Evolutionary conservation across 2,797 vertebrate genomes (phyloP).

Genomic region (Crocidura indochinensis): DNA sequence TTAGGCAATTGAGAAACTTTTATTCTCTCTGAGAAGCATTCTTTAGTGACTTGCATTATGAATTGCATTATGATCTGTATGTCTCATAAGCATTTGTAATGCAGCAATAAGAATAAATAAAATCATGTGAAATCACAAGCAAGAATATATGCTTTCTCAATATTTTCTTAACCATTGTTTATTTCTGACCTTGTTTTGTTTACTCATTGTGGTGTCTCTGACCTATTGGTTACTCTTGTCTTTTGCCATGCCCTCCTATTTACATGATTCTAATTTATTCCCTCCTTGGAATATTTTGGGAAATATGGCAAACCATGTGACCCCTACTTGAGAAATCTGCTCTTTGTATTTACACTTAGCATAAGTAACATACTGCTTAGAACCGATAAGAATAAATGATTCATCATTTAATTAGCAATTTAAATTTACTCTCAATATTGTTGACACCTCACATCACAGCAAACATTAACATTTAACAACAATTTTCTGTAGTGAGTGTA

Average conservation of each 20-base stretch:
- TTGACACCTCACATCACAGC: slow-evolving; percentile 42
- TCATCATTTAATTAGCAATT: neutral
- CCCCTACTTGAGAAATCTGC: too few species aligned
- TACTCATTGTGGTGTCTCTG: too few species aligned
- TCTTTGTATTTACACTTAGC: neutral
- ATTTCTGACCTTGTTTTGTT: too few species aligned
- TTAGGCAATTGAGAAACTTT: slow-evolving; percentile 1
- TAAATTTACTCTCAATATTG: neutral
- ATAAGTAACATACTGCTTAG: neutral
- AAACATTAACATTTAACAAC: neutral
- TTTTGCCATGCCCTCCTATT: too few species aligned
- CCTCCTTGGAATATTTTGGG: too few species aligned
- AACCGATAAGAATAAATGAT: slow-evolving; percentile 52
- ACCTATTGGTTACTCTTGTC: too few species aligned
- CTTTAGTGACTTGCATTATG: neutral
- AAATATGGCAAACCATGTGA: too few species aligned
- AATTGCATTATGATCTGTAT: neutral
- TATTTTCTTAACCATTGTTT: too few species aligned
- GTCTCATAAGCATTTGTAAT: slow-evolving; percentile 13
- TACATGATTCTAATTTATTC: too few species aligned
- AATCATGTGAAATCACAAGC: neutral
- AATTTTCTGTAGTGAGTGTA: slow-evolving; percentile 21
- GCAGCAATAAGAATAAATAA: neutral
- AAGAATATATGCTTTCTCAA: neutral
- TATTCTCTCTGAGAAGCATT: neutral